These are phyloP conservation scores for Thyatira batis DNA, from an alignment of 2,888 invertebrate species.

Conservation along the genomic window DNA sequence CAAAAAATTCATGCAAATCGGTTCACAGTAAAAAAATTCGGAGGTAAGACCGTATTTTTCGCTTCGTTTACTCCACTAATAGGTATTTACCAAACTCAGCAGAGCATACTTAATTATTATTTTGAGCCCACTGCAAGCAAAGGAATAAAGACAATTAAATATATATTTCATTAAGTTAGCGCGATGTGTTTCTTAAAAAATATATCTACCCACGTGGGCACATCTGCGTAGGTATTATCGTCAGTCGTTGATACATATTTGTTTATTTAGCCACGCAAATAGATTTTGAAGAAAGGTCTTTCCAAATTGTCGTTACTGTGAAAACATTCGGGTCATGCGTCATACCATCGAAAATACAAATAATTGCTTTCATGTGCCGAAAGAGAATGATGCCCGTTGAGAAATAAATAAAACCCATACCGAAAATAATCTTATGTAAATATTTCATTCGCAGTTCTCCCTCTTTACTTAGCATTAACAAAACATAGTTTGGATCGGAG, in stretches of 20 bases:
- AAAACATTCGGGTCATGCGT: slow-evolving; percentile 71
- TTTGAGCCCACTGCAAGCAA: too few relatives aligned
- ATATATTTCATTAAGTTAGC: too few relatives aligned
- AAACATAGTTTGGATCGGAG: slow-evolving; percentile 63
- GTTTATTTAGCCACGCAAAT: neutral
- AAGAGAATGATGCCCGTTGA: slow-evolving; percentile 63
- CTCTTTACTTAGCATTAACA: slow-evolving; percentile 69
- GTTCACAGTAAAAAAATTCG: too few relatives aligned
- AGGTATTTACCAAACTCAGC: too few relatives aligned
- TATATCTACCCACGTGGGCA: neutral
- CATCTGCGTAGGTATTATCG: neutral
- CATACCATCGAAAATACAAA: slow-evolving; percentile 62
- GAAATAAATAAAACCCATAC: slow-evolving; percentile 65
- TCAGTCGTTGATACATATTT: neutral
- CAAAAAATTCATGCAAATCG: too few relatives aligned
- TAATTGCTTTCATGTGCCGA: slow-evolving; percentile 73
- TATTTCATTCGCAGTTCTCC: slow-evolving; percentile 60
- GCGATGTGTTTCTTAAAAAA: neutral
- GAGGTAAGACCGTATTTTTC: too few relatives aligned
- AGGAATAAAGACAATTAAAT: too few relatives aligned
- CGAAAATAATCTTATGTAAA: slow-evolving; percentile 73
- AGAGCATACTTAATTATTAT: too few relatives aligned
- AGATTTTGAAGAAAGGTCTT: slow-evolving; percentile 17
- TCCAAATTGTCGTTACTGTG: slow-evolving; percentile 44
- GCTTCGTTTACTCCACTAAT: too few relatives aligned